These are phyloP conservation scores for Strigops habroptila DNA, from an alignment of 2,113 vertebrate species.

Conservation along the genomic window DNA sequence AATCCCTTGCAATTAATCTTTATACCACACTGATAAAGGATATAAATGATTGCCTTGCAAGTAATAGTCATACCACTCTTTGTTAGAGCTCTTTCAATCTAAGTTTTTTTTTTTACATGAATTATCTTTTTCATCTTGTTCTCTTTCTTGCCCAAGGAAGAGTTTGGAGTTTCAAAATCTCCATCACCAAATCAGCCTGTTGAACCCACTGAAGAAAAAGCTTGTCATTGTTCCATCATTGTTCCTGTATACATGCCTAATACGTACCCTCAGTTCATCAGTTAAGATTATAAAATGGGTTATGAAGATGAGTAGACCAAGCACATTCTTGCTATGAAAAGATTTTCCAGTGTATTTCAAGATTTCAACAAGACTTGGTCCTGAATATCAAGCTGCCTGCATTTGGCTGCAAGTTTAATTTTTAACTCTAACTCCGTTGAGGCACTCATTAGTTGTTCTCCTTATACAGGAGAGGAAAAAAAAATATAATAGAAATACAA, in stretches of 20 bases:
- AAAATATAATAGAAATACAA: neutral
- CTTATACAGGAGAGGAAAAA: neutral
- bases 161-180: neutral
- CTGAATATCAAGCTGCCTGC: slow-evolving; percentile 32
- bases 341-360: neutral
- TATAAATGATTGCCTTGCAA: slow-evolving; percentile 18
- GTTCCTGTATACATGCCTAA: neutral
- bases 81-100: neutral
- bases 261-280: neutral
- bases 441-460: slow-evolving; percentile 48
- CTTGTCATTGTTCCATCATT: neutral
- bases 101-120: neutral
- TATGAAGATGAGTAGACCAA: slow-evolving; percentile 15
- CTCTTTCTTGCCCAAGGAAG: neutral
- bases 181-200: neutral
- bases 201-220: neutral
- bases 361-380: slow-evolving; percentile 19
- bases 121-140: neutral
- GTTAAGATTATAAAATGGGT: neutral
- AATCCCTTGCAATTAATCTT: neutral
- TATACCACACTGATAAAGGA: neutral
- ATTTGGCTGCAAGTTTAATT: neutral
- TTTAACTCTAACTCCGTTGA: slow-evolving; percentile 18
- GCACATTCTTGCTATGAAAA: slow-evolving; percentile 8
- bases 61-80: neutral